Percentiles rank a stretch among this genome's conserved stretches.
phyloP scores from a whole-genome alignment of 2,797 vertebrate species.

The Scleropages formosus region DNA sequence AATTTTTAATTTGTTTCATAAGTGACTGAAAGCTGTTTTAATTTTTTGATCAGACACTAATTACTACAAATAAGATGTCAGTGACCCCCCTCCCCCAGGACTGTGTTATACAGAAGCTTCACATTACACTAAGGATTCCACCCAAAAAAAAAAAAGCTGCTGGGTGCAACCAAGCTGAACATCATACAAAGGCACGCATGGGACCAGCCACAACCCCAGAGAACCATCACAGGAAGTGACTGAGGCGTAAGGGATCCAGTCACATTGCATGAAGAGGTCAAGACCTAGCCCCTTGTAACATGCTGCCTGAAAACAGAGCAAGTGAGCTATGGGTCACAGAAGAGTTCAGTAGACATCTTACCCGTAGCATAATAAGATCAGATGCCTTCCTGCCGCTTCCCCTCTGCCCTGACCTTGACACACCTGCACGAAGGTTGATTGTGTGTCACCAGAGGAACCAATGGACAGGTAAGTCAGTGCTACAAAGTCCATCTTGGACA shows the following conservation, averaged over 20 bases:
- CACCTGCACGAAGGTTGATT: background rate
- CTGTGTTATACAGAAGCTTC: too few species aligned
- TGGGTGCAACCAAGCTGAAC: too few species aligned
- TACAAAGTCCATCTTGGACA: slow-evolving; percentile 5
- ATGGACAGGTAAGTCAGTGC: background rate
- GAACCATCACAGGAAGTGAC: background rate
- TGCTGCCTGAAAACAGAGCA: background rate
- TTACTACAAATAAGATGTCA: too few species aligned
- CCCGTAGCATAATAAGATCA: background rate
- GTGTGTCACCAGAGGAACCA: background rate
- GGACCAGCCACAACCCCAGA: background rate
- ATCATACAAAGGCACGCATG: too few species aligned
- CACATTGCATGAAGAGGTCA: background rate
- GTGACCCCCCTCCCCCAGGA: too few species aligned
- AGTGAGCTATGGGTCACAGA: too few species aligned
- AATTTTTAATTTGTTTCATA: too few species aligned
- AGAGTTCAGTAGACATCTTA: background rate
- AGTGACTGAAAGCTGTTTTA: too few species aligned
- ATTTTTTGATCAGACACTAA: too few species aligned
- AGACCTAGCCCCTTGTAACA: background rate
- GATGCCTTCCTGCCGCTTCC: background rate
- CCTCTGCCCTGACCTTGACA: background rate
- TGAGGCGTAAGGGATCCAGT: background rate
- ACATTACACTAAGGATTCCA: too few species aligned
- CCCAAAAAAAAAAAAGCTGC: too few species aligned